Conservation (phyloP, 2,113 vertebrate species). For the Dascyllus trimaculatus region DNA sequence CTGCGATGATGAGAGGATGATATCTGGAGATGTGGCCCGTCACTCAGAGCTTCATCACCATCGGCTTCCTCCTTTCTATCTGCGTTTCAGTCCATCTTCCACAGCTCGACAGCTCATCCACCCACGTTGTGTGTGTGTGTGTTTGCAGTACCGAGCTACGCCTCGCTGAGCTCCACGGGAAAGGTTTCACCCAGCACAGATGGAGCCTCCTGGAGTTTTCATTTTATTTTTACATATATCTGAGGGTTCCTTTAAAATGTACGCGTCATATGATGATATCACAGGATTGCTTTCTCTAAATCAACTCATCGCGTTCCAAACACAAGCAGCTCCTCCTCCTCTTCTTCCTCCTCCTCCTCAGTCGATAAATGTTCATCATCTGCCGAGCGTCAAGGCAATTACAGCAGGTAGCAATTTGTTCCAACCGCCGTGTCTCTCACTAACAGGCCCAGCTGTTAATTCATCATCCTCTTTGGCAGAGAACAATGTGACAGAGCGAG, state of each 20-base stretch:
- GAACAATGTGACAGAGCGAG: background rate
- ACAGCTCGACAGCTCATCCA: background rate
- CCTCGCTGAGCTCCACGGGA: background rate
- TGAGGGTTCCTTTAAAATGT: background rate
- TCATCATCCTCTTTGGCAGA: background rate
- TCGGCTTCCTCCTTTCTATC: background rate
- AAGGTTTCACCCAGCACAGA: background rate
- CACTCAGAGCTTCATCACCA: slow-evolving; percentile 21
- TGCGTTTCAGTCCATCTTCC: background rate
- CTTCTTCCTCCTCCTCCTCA: background rate
- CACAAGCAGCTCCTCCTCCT: background rate
- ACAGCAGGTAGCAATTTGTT: slow-evolving; percentile 4
- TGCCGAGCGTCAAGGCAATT: slow-evolving; percentile 2
- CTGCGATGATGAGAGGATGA: slow-evolving; percentile 10
- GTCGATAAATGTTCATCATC: background rate
- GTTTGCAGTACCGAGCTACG: background rate
- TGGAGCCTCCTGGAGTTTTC: no score
- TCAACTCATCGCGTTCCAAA: background rate
- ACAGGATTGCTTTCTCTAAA: no score
- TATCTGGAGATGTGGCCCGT: background rate
- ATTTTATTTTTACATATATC: no score
- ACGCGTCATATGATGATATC: no score
- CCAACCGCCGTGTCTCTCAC: slow-evolving; percentile 7
- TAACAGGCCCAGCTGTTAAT: slow-evolving; percentile 28
- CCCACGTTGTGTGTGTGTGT: background rate